Percentiles rank a stretch among this genome's conserved stretches.
Conservation (phyloP, 2,888 invertebrate species). For the Odontothrips loti region DNA sequence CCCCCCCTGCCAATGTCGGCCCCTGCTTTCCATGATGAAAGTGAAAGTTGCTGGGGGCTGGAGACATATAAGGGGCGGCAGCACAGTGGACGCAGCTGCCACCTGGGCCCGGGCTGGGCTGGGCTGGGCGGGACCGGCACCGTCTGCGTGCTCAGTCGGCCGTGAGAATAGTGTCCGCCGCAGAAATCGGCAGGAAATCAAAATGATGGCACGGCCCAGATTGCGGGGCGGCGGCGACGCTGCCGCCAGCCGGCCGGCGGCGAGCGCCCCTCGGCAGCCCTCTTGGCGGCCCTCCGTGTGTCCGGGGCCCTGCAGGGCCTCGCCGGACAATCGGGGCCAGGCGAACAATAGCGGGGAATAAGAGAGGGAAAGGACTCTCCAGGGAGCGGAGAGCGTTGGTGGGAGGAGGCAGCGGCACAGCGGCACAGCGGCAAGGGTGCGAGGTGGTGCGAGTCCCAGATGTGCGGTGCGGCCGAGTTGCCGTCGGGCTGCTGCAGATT, state of each 20-base stretch:
- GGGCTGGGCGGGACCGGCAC: no score
- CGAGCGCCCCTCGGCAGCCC: neutral
- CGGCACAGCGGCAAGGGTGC: neutral
- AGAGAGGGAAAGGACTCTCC: neutral
- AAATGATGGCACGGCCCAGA: neutral
- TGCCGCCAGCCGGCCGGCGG: neutral
- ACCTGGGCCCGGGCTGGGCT: neutral
- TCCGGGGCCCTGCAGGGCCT: neutral
- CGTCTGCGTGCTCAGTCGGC: neutral
- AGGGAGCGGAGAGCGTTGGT: neutral
- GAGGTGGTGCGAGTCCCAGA: no score
- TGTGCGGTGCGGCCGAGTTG: no score
- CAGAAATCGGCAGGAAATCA: neutral
- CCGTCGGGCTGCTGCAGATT: no score
- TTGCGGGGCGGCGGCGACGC: neutral
- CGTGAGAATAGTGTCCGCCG: neutral
- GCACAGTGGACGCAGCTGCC: neutral
- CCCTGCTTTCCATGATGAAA: no score
- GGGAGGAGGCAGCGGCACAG: neutral
- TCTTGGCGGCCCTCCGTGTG: neutral
- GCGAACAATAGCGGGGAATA: constrained; percentile 13
- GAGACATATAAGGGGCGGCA: neutral
- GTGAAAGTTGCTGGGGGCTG: neutral
- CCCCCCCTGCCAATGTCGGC: no score
- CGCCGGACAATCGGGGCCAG: neutral